Evolutionary conservation across 2,113 vertebrate species (phyloP), one percentile per base, ranked within the genome.

Genomic region (Gasterosteus aculeatus): DNA sequence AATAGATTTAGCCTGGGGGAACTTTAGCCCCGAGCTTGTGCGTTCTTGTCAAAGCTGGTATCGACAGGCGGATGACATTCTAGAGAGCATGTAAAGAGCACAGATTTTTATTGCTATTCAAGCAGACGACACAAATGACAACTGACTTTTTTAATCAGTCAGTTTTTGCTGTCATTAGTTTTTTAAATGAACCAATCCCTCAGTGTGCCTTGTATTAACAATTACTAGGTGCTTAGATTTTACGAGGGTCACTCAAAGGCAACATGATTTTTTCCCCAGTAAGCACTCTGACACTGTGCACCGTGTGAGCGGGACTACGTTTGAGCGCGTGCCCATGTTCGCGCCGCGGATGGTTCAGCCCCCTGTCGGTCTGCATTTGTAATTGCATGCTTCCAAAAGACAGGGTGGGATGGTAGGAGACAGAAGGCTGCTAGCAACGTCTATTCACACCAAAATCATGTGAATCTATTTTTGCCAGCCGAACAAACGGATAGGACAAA

Each of bases 341-440:
- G 75, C 83, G 84, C 78, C 19, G 86, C 81, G 62, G 88, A 69
- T 76, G 67, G 92, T 90, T 90, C 87, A 92, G 94, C 94, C 95
- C 94, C 90, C 95, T 95, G 88, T 93, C 82, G 95, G 94, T 82
- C 64, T 3, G 14, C 62, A 72, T 46, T 33, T 11, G 62, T 33
- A 49, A 79, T 35, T 79, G 51, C 87, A 81, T 61, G 53, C 33
- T 31, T 66, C 67, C 26, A 29, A 67, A 46, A 58, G 2, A 54
- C 42, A 49, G 42, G 22, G 16, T 18, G 19, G 19, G 38, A 22
- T 31, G 67, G 12, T 35, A 38, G 15, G 58, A 15, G 19, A 15
- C 26, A 35, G 22, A 0, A 18, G 47, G 10, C 11, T 65, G 39
- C 51, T 46, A 26, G 22, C 22, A 53, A 29, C 18, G 8, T 14